Conservation (phyloP, 1,140 invertebrate genomes). For the Odontomachus brunneus region DNA sequence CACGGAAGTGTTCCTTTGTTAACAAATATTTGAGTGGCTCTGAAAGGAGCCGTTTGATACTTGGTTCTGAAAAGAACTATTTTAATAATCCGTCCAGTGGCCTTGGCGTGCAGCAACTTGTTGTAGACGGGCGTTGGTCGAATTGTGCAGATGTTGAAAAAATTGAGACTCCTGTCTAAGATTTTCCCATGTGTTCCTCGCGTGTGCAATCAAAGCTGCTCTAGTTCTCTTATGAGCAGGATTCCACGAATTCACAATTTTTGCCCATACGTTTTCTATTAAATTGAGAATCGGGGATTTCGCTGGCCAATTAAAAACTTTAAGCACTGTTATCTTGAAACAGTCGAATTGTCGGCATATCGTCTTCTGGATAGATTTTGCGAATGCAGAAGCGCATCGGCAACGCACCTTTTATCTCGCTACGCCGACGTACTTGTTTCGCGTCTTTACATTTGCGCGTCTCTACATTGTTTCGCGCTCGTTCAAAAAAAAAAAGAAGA, state of each 20-base stretch:
- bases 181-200: not conserved
- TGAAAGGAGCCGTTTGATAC: not conserved
- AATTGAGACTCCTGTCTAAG: not conserved
- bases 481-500: too few relatives aligned
- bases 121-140: not conserved
- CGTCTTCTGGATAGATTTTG: too few relatives aligned
- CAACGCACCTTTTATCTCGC: too few relatives aligned
- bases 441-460: too few relatives aligned
- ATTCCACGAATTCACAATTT: not conserved
- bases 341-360: too few relatives aligned
- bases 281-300: conserved; percentile 19
- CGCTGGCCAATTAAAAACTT: not conserved
- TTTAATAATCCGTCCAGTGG: not conserved
- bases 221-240: not conserved
- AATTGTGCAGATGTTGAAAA: not conserved
- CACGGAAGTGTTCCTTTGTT: too few relatives aligned
- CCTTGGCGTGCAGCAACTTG: not conserved
- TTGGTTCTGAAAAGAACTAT: too few relatives aligned
- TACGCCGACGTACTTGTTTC: too few relatives aligned
- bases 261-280: conserved; percentile 8
- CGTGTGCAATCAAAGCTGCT: not conserved
- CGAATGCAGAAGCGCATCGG: too few relatives aligned
- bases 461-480: too few relatives aligned
- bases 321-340: not conserved
- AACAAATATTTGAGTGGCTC: not conserved